Conservation (phyloP, 2,113 vertebrate species). For the Poeciliopsis prolifica region DNA sequence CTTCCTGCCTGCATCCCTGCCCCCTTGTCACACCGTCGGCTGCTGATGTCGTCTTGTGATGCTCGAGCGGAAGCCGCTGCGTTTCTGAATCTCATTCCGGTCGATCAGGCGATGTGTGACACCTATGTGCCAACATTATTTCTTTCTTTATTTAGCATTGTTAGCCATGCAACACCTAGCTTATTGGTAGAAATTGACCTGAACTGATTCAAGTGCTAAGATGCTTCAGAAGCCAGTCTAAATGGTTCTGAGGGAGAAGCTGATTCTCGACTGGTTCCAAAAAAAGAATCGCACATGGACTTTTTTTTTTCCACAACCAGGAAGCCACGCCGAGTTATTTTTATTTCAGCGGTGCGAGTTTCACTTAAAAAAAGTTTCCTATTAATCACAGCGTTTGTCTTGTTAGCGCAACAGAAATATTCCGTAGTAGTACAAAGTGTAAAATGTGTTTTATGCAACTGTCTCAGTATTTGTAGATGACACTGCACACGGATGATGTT, state of each 20-base stretch:
- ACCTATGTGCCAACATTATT: neutral
- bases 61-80: conserved; percentile 31
- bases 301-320: too few species aligned
- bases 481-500: neutral
- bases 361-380: too few species aligned
- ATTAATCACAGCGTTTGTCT: neutral
- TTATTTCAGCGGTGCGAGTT: neutral
- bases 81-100: conserved; percentile 23
- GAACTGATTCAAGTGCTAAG: too few species aligned
- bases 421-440: neutral
- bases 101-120: neutral
- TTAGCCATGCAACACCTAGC: too few species aligned
- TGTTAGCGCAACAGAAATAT: neutral
- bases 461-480: neutral
- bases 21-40: conserved; percentile 37
- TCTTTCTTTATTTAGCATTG: too few species aligned
- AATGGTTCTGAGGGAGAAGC: too few species aligned
- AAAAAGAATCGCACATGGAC: too few species aligned
- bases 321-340: too few species aligned
- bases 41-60: conserved; percentile 74
- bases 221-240: too few species aligned
- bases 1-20: conserved; percentile 45
- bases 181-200: too few species aligned
- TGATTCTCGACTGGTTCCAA: too few species aligned
- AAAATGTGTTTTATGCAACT: neutral